These are phyloP conservation scores for Huso huso DNA, from an alignment of 2,797 vertebrate species.

Conservation along the genomic window DNA sequence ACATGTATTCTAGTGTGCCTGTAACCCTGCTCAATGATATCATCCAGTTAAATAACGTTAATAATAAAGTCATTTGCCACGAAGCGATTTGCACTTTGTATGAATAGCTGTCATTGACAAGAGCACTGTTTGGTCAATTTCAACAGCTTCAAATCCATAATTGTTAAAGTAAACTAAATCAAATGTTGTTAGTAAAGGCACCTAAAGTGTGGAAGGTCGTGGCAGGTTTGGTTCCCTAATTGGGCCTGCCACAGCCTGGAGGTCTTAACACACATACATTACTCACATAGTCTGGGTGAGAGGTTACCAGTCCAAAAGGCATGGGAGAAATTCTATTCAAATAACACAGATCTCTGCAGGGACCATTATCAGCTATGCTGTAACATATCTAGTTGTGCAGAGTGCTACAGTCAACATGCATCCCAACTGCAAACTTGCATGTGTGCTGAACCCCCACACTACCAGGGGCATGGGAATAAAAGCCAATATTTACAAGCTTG, in stretches of 20 bases:
- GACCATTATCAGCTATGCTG: not conserved
- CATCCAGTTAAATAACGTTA: no score
- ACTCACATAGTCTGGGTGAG: conserved; percentile 22
- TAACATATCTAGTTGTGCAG: not conserved
- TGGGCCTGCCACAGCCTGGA: conserved; percentile 10
- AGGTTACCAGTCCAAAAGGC: conserved; percentile 26
- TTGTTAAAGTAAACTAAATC: no score
- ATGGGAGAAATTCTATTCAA: not conserved
- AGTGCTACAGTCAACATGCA: not conserved
- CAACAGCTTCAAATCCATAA: no score
- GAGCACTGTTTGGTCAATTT: conserved; percentile 44
- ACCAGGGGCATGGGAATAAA: not conserved
- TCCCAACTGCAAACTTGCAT: not conserved
- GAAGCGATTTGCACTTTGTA: no score
- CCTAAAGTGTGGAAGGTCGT: conserved; percentile 46
- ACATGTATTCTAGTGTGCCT: no score
- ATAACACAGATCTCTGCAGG: not conserved
- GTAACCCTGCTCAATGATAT: no score
- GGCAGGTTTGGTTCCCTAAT: conserved; percentile 23
- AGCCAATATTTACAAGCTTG: no score
- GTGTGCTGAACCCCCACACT: not conserved
- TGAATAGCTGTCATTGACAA: conserved; percentile 54
- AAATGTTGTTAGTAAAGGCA: conserved; percentile 19
- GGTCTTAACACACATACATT: conserved; percentile 21
- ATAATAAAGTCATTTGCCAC: no score